phyloP scores from a whole-genome alignment of 2,888 invertebrate genomes.

The Spodoptera picta region DNA sequence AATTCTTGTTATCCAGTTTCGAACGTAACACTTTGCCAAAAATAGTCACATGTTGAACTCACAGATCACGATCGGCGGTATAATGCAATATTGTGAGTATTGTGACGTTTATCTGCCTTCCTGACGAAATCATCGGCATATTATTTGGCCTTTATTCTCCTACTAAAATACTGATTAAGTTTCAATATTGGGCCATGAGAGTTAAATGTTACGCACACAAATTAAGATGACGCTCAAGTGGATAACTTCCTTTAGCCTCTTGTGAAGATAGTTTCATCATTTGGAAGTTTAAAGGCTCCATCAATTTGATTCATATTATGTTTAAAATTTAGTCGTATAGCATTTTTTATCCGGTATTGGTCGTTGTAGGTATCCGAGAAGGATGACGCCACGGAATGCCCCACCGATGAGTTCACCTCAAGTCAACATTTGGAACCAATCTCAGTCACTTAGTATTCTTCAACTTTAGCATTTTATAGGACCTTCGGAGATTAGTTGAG shows the following conservation, averaged over 20 bases:
- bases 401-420: slow-evolving; percentile 69
- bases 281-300: too few relatives aligned
- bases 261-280: too few relatives aligned
- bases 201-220: too few relatives aligned
- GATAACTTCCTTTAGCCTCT: too few relatives aligned
- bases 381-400: slow-evolving; percentile 56
- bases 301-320: too few relatives aligned
- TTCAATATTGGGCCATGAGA: too few relatives aligned
- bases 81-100: slow-evolving; percentile 4
- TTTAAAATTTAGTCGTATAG: too few relatives aligned
- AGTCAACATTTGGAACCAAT: slow-evolving; percentile 40
- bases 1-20: slow-evolving; percentile 9
- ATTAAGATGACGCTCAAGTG: too few relatives aligned
- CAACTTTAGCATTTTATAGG: slow-evolving; percentile 69
- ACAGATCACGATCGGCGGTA: slow-evolving; percentile 13
- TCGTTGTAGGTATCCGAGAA: slow-evolving; percentile 43
- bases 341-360: slow-evolving; percentile 3
- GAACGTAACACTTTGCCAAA: slow-evolving; percentile 3
- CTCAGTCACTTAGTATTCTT: slow-evolving; percentile 44
- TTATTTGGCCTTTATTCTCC: too few relatives aligned
- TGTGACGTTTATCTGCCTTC: neutral
- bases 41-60: slow-evolving; percentile 12
- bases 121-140: too few relatives aligned
- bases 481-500: slow-evolving; percentile 64
- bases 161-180: too few relatives aligned